These are phyloP conservation scores for Scaptomyza graminum DNA, from an alignment of 1,140 invertebrate genomes.

Conservation along the genomic window DNA sequence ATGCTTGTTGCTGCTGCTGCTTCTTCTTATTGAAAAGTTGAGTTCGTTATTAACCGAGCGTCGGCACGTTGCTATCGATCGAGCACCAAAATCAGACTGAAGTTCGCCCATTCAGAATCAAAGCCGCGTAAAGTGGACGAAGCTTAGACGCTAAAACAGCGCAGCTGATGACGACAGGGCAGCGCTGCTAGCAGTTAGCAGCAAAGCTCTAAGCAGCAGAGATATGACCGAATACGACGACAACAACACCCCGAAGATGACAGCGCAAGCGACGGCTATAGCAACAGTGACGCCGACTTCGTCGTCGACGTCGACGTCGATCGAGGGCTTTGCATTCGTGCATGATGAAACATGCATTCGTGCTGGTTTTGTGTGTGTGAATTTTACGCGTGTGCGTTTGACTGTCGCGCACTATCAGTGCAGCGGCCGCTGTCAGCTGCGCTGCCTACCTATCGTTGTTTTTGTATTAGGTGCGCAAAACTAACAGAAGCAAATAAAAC, in stretches of 20 bases:
- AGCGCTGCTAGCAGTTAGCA: conserved; percentile 25
- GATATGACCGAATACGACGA: conserved; percentile 81
- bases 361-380: conserved; percentile 10
- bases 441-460: conserved; percentile 9
- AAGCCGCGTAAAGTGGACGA: conserved; percentile 75
- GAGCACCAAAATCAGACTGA: conserved; percentile 84
- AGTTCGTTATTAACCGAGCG: conserved; percentile 56
- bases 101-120: conserved; percentile 78
- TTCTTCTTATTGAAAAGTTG: conserved; percentile 25
- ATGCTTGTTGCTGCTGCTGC: conserved; percentile 18
- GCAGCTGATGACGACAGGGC: conserved; percentile 50
- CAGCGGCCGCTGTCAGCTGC: conserved; percentile 27
- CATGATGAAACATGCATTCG: too few relatives aligned
- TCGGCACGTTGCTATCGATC: conserved; percentile 82
- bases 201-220: conserved; percentile 35
- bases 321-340: conserved; percentile 26
- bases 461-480: conserved; percentile 2
- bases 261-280: conserved; percentile 28
- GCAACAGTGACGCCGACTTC: conserved; percentile 5
- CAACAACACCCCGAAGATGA: conserved; percentile 63
- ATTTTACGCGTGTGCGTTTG: conserved; percentile 19
- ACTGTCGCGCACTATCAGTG: conserved; percentile 44
- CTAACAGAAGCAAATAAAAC: conserved; percentile 20
- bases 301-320: conserved; percentile 12
- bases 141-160: conserved; percentile 52